Evolutionary conservation across 2,797 vertebrate species (phyloP), one percentile per base, ranked within the genome.

Genomic region (Hydrophis major): DNA sequence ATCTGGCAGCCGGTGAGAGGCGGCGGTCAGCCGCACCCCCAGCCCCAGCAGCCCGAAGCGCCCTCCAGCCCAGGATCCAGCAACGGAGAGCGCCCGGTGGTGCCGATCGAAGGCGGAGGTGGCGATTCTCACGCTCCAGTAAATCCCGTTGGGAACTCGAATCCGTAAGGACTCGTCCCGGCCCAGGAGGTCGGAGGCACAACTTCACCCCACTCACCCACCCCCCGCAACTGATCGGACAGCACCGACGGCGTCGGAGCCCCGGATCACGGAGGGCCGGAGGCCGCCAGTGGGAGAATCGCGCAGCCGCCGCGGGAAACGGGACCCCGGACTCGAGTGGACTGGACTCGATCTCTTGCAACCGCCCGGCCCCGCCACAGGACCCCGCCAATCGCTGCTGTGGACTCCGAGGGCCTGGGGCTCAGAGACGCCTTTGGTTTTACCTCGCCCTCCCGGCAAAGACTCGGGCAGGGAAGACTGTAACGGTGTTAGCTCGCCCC

Each of bases 1-100:
- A 99, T 99, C 97, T 99, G 99, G 99, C 99, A 99, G 95, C 99
- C 99, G 1, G 97, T 98, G 94, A 97, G 97, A 78, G 95, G 97
- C 95, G 95, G 98, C 96, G 66, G 96, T 93, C 90, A 91, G 89
- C 20, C 94, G 93, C 93, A 97, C 96, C 89, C 97, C 95, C 94
- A 95, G 86, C 50, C 95, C 89, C 90, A 95, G 95, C 95, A 94
- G n/a, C 96, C 95, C 96, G 97, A 92, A n/a, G 93, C 92, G 50
- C 14, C 22, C 93, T 13, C 91, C n/a, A 86, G 94, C 92, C 89
- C 96, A 86, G 95, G 94, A 93, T 86, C 6, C 86, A 20, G 13
- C 96, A 95, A 11, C 95, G 94, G 90, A 89, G 91, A 91, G 91
- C 94, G 95, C 63, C 22, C 88, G 32, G 11, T 89, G 92, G 88